Conservation (phyloP, 2,113 vertebrate species). For the Silurus meridionalis region DNA sequence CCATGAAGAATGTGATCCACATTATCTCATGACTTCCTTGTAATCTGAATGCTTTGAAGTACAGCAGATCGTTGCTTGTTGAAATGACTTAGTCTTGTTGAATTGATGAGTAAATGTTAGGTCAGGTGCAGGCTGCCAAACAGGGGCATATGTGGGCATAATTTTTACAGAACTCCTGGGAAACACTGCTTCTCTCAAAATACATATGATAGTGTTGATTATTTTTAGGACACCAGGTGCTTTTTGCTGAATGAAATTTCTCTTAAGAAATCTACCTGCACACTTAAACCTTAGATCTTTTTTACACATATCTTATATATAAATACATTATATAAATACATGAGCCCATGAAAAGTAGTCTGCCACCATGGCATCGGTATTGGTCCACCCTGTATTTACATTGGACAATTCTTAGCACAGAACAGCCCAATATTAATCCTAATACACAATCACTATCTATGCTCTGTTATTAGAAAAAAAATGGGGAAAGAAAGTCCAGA, state of each 20-base stretch:
- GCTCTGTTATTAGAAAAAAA: constrained; percentile 31
- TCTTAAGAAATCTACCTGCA: constrained; percentile 46
- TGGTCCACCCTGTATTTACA: too few relatives aligned
- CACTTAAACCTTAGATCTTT: constrained; percentile 39
- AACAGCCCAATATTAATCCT: constrained; percentile 37
- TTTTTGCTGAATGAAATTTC: constrained; percentile 41
- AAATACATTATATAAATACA: too few relatives aligned
- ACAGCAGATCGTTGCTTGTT: constrained; percentile 37
- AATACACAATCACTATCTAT: constrained; percentile 27
- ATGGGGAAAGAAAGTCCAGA: constrained; percentile 30
- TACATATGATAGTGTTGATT: constrained; percentile 38
- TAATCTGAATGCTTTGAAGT: constrained; percentile 36
- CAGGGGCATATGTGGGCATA: constrained; percentile 48
- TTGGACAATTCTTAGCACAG: not conserved
- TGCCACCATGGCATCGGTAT: too few relatives aligned
- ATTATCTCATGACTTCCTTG: constrained; percentile 35
- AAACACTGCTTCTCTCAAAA: constrained; percentile 27
- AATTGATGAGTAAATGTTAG: constrained; percentile 41
- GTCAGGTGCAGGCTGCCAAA: constrained; percentile 36
- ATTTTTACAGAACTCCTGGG: constrained; percentile 48
- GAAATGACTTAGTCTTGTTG: constrained; percentile 46
- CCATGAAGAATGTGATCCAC: constrained; percentile 36
- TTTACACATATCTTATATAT: constrained; percentile 18
- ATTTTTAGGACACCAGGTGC: constrained; percentile 42
- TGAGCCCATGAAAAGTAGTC: too few relatives aligned